Base-by-base conservation (phyloP, 1,140 invertebrate species). In the Phocides pigmalion region DNA sequence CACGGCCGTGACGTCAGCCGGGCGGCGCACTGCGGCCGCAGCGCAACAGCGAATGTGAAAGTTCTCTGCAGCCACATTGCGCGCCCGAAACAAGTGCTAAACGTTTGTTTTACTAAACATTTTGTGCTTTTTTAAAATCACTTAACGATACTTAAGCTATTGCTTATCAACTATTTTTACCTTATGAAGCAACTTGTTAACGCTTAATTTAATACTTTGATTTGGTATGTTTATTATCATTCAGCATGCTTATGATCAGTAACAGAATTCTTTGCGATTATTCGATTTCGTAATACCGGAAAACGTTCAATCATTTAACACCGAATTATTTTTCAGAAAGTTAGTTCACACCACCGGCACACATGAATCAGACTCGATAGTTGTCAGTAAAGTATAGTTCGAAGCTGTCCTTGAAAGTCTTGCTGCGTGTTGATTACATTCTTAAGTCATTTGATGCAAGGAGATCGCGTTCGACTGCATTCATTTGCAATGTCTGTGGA, bases 31-130 rank as follows among this genome's bases (percentile, higher is more conserved):
- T 42, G 19, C 81, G 72, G 70, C 73, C 79, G 72, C 84, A 81
- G 74, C 83, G 79, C 83, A 84, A 86, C 80, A 70, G 69, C 79
- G 81, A 89, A 89, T 89, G 88, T 90, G 88, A 90, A 90, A 90
- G 88, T 90, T 87, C 78, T 76, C 69, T 70, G 76, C 72, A 78
- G 77, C 72, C 74, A 68, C 76, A 84, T 75, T 75, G 72, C 79
- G 66, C 79, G 76, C 68, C 69, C 72, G 64, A 71, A 79, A 64
- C 79, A 81, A 82, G 75, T 87, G 76, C 75, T 79, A 80, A 82
- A 75, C 74, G 76, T 79, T 85, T 79, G 70, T 74, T 79, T 74
- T 68, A 65, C 68, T 63, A 66, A 73, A 67, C 49, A 65, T 54
- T 47, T 68, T 25, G 22, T 4, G 46, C 39, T 47, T 58, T 59